These are phyloP conservation scores for Shargacucullia verbasci DNA, from an alignment of 2,888 invertebrate species.

Conservation along the genomic window DNA sequence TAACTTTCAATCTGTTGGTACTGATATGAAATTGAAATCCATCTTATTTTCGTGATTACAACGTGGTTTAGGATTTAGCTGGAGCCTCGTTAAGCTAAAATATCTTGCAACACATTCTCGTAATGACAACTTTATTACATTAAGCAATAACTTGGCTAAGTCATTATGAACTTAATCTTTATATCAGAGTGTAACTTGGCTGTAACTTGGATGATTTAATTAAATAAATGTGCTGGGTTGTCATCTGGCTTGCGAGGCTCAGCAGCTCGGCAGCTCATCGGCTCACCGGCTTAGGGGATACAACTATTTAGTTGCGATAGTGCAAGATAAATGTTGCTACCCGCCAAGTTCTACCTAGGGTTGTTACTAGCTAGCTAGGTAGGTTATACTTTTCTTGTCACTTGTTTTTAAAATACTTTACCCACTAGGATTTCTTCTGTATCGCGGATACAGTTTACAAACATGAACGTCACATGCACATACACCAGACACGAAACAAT, in stretches of 20 bases:
- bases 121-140: slow-evolving; percentile 25
- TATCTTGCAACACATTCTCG: slow-evolving; percentile 17
- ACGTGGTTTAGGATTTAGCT: slow-evolving; percentile 13
- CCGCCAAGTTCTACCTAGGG: not conserved
- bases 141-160: slow-evolving; percentile 33
- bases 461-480: too few species aligned
- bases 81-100: slow-evolving; percentile 15
- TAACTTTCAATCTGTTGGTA: too few species aligned
- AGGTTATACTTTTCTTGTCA: too few species aligned
- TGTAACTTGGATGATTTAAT: slow-evolving; percentile 38
- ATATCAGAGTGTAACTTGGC: slow-evolving; percentile 18
- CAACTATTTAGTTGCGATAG: slow-evolving; percentile 35
- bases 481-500: too few species aligned
- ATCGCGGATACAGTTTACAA: too few species aligned
- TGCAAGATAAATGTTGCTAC: slow-evolving; percentile 30
- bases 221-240: slow-evolving; percentile 42
- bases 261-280: slow-evolving; percentile 9
- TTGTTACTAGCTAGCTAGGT: not conserved
- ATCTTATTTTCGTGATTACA: not conserved
- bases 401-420: too few species aligned
- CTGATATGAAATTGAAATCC: too few species aligned
- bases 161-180: slow-evolving; percentile 32
- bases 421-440: too few species aligned
- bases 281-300: slow-evolving; percentile 22
- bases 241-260: slow-evolving; percentile 16